Base-by-base conservation (phyloP, 2,888 invertebrate genomes). In the Chouioia cunea region DNA sequence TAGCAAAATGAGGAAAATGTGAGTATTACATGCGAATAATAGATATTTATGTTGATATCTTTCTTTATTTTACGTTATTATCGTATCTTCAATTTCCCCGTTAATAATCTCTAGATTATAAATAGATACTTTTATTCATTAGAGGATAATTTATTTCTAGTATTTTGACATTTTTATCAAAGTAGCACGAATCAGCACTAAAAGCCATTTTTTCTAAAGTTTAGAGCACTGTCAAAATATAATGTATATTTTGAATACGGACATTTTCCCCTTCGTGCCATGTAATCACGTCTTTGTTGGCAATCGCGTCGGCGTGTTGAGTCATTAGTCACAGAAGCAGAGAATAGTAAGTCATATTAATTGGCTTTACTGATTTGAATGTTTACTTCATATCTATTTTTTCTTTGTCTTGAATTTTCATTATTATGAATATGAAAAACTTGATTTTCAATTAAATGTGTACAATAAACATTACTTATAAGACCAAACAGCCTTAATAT, bases 241-340 rank as follows among this genome's bases (percentile, higher is more conserved):
- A n/a, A n/a, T 68, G 68, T 68, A 65, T 69, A 69, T 52, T 56
- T 66, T 58, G 66, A 59, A 48, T 53, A 60, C 56, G 36, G 52
- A 66, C 27, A 62, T 50, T 70, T 66, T 66, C 36, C 59, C 62
- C 57, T 56, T 60, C 69, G 73, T 73, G 73, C 73, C 73, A 73
- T 73, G 63, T 70, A 70, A 70, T 65, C 70, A 73, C 66, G 65
- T 66, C 59, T 14, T 66, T 62, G 27, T n/a, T 47, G 62, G 60
- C 48, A 20, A 62, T 52, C 43, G 14, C 18, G 43, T 57, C 57
- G 47, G 62, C 65, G 57, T 47, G 60, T 56, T 27, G 22, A 57
- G 20, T 46, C 36, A 36, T 36, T 36, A 36, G 36, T 36, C 6
- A 36, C 36, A 2, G 36, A 36, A 36, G 36, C 36, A 36, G 12